Percentiles rank a stretch among this genome's conserved stretches.
These are phyloP conservation scores for Sylvietta virens DNA, from an alignment of 2,113 vertebrate species.

Conservation along the genomic window DNA sequence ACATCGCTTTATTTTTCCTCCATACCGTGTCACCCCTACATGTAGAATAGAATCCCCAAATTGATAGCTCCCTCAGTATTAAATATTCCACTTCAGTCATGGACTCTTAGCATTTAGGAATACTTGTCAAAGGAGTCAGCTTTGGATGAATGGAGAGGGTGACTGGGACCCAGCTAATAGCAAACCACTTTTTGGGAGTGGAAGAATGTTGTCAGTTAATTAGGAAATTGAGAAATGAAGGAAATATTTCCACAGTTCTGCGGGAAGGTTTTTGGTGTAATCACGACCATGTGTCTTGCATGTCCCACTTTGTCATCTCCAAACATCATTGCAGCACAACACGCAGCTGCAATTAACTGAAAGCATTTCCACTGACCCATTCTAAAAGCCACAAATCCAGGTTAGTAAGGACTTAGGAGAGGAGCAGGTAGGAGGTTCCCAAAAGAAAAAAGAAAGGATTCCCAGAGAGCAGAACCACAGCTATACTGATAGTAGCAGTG, in stretches of 20 bases:
- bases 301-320: background rate
- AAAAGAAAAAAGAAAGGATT: background rate
- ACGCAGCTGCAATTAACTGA: background rate
- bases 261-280: background rate
- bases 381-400: background rate
- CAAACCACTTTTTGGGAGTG: background rate
- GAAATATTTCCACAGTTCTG: background rate
- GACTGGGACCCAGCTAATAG: background rate
- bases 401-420: background rate
- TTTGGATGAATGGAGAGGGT: background rate
- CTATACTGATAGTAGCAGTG: background rate
- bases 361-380: background rate
- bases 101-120: background rate
- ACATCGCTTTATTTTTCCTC: background rate
- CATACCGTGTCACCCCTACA: background rate
- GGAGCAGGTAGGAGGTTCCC: background rate
- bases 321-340: background rate
- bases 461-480: background rate
- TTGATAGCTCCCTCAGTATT: background rate
- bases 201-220: background rate
- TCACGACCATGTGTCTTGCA: background rate
- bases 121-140: background rate
- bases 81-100: background rate
- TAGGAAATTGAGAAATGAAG: slow-evolving; percentile 3
- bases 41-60: background rate